Conservation (phyloP, 2,888 invertebrate genomes). For the Brachylomia viminalis region DNA sequence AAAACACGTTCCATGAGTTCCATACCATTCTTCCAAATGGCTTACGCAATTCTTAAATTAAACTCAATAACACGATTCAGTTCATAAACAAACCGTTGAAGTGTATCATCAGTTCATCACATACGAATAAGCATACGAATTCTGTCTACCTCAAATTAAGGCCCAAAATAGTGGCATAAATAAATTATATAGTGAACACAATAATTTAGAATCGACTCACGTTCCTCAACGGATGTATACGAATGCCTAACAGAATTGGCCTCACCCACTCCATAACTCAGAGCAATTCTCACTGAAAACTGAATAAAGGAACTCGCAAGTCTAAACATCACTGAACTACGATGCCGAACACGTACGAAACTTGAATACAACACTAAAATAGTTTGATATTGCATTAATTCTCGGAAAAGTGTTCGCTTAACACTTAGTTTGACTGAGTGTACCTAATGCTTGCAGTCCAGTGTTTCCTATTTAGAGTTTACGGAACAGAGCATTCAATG, state of each 20-base stretch:
- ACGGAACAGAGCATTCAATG: background rate
- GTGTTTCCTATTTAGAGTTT: slow-evolving; percentile 1
- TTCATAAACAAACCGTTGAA: slow-evolving; percentile 29
- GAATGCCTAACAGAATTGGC: slow-evolving; percentile 81
- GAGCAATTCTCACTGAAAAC: slow-evolving; percentile 80
- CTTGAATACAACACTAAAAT: slow-evolving; percentile 65
- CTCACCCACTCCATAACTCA: slow-evolving; percentile 81
- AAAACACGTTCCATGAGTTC: slow-evolving; percentile 22
- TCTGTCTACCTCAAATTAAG: slow-evolving; percentile 47
- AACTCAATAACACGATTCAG: slow-evolving; percentile 9
- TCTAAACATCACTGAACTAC: slow-evolving; percentile 76
- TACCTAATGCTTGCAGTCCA: slow-evolving; percentile 19
- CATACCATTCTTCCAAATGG: slow-evolving; percentile 1
- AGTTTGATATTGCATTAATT: slow-evolving; percentile 62
- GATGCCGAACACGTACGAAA: slow-evolving; percentile 64
- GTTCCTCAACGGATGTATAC: slow-evolving; percentile 86
- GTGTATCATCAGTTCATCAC: slow-evolving; percentile 34
- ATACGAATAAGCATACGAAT: slow-evolving; percentile 38
- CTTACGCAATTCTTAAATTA: slow-evolving; percentile 25
- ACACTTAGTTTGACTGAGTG: slow-evolving; percentile 28
- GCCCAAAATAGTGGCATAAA: slow-evolving; percentile 56
- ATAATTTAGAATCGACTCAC: slow-evolving; percentile 82
- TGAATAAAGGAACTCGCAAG: slow-evolving; percentile 81
- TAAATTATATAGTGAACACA: slow-evolving; percentile 74
- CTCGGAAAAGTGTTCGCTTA: slow-evolving; percentile 45